These are phyloP conservation scores for Heliconius eleuchia DNA, from an alignment of 1,140 invertebrate species.

Conservation along the genomic window DNA sequence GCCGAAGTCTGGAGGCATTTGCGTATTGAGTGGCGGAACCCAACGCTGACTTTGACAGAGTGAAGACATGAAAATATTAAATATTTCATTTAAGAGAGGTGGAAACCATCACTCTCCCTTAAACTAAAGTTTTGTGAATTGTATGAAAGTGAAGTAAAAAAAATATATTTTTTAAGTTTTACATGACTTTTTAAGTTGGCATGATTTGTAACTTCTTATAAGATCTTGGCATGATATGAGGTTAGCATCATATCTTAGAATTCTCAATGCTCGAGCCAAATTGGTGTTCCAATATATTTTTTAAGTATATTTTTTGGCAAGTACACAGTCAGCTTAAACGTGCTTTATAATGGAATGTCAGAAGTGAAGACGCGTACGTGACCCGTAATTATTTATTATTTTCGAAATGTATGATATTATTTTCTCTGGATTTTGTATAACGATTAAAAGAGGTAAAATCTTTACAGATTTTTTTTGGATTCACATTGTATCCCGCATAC, in stretches of 20 bases:
- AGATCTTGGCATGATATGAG: constrained; percentile 65
- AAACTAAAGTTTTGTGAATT: no score
- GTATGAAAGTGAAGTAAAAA: no score
- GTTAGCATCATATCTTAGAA: constrained; percentile 52
- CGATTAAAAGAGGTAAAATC: no score
- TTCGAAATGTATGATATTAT: not conserved
- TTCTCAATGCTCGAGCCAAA: constrained; percentile 52
- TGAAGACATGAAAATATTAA: no score
- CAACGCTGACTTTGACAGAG: no score
- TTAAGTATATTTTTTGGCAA: constrained; percentile 48
- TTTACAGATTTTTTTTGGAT: no score
- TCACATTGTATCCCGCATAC: no score
- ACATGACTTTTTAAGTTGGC: constrained; percentile 48
- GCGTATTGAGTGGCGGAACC: no score
- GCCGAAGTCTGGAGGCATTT: no score
- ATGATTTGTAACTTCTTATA: constrained; percentile 42
- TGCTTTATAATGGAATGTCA: constrained; percentile 30
- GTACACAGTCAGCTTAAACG: constrained; percentile 23
- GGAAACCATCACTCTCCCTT: no score
- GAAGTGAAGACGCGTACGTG: not conserved
- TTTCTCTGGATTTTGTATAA: not conserved
- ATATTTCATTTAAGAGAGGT: no score
- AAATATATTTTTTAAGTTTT: constrained; percentile 12
- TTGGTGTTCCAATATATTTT: constrained; percentile 56
- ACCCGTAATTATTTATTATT: not conserved